Evolutionary conservation across 2,113 vertebrate genomes (phyloP).

Genomic region (Dipodomys merriami): DNA sequence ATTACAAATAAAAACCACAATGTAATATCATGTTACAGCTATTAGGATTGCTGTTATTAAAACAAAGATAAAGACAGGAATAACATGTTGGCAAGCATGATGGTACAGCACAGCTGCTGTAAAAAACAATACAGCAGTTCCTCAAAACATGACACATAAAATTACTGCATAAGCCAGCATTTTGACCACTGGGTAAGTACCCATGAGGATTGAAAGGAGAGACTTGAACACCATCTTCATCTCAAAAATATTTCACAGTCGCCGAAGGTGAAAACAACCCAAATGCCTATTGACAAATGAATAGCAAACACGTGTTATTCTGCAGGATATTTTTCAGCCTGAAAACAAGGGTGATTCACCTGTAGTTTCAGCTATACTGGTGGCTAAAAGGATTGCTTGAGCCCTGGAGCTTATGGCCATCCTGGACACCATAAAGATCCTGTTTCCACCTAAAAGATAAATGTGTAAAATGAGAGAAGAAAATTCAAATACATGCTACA

Average conservation of each 20-base stretch:
- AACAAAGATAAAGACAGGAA: not conserved
- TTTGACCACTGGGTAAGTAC: not conserved
- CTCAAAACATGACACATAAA: not conserved
- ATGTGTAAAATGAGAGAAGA: not conserved
- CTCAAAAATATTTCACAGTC: not conserved
- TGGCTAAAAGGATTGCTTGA: not conserved
- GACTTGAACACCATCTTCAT: not conserved
- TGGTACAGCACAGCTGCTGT: not conserved
- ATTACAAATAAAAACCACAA: slow-evolving; percentile 35
- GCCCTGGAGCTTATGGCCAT: not conserved
- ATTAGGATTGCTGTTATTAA: not conserved
- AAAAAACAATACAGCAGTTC: not conserved
- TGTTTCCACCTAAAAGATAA: not conserved
- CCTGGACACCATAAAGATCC: not conserved
- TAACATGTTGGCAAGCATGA: not conserved
- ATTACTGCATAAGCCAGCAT: not conserved
- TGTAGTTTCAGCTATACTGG: not conserved
- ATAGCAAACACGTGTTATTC: not conserved
- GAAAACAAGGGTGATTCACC: not conserved
- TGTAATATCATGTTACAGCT: not conserved
- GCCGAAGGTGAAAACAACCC: not conserved
- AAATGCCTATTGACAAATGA: slow-evolving; percentile 1
- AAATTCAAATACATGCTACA: not conserved
- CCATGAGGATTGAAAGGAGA: not conserved
- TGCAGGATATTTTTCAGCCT: slow-evolving; percentile 34